Base-by-base conservation (phyloP, 2,113 vertebrate species). In the Sialia sialis region DNA sequence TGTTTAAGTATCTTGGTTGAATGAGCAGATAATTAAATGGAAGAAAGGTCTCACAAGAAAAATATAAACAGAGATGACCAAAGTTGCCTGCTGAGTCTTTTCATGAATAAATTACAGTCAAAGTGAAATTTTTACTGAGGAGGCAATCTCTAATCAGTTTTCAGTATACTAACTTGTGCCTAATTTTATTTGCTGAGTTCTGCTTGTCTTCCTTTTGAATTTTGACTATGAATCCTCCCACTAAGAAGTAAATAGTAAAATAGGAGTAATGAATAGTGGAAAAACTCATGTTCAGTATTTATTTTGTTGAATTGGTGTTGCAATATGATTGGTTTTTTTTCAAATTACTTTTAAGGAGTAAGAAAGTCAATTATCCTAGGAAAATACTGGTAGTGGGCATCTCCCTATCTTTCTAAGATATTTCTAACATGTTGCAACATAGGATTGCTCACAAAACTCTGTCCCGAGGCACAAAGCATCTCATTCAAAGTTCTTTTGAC, bases 21-120 rank as follows among this genome's bases (percentile, higher is more conserved):
- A 91, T 72, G 29, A 93, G 55, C 39, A 92, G 39, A 92, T 66
- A 92, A 94, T 64, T 38, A 94, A 90, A 83, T 44, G 29, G 48
- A 91, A 77, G 51, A 91, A 92, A 68, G 5, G 64, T 69, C 20
- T 70, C 51, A 66, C 18, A 94, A 69, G 11, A 20, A 74, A 91
- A 81, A 64, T 51, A 83, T 29, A 70, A 95, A 79, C 25, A 91
- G 48, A 87, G 87, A 85, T 94, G 34, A 66, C 86, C 44, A 80
- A 85, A 73, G 39, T 20, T 86, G 79, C 81, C 58, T 93, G 23
- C 63, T 91, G 87, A 81, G 30, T 72, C 58, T 90, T 94, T 84
- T 76, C 7, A 83, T 77, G 49, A 93, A 96, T 95, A 94, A 87
- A 94, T 93, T 93, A 94, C 64, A 77, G 55, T 87, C 58, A 89